These are phyloP conservation scores for Aphelinus certus DNA, from an alignment of 1,140 invertebrate genomes.

Conservation along the genomic window DNA sequence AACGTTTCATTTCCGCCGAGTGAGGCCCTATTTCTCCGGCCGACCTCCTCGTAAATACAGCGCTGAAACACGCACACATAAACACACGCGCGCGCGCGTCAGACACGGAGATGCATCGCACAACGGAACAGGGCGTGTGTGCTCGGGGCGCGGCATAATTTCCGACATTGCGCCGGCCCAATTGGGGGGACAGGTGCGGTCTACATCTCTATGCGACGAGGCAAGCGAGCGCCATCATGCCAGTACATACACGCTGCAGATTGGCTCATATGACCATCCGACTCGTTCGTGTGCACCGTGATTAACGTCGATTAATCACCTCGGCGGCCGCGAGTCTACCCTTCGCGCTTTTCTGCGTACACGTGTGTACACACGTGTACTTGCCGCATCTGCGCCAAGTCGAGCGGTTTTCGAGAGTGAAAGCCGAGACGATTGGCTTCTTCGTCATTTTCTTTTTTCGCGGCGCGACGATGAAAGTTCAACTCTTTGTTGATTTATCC, in stretches of 20 bases:
- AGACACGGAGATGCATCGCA: no score
- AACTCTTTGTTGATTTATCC: slow-evolving; percentile 35
- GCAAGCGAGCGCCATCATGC: no score
- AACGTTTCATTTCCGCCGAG: no score
- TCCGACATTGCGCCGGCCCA: neutral
- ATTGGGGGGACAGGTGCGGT: slow-evolving; percentile 22
- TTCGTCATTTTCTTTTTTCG: neutral
- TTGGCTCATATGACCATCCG: neutral
- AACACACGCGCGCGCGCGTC: no score
- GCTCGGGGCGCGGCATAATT: neutral
- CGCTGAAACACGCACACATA: no score
- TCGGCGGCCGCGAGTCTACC: neutral
- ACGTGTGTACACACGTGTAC: neutral
- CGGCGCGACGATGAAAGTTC: slow-evolving; percentile 17
- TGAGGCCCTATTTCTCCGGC: no score
- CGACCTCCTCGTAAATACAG: no score
- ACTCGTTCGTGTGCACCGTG: slow-evolving; percentile 2
- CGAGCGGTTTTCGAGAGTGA: slow-evolving; percentile 26
- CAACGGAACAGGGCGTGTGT: neutral
- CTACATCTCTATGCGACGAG: neutral
- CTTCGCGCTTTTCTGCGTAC: slow-evolving; percentile 4
- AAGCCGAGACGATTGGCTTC: slow-evolving; percentile 23
- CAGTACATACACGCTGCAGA: no score
- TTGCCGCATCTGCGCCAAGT: neutral
- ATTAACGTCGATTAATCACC: slow-evolving; percentile 27